phyloP scores from a whole-genome alignment of 2,113 vertebrate genomes.

The Lepus timidus region DNA sequence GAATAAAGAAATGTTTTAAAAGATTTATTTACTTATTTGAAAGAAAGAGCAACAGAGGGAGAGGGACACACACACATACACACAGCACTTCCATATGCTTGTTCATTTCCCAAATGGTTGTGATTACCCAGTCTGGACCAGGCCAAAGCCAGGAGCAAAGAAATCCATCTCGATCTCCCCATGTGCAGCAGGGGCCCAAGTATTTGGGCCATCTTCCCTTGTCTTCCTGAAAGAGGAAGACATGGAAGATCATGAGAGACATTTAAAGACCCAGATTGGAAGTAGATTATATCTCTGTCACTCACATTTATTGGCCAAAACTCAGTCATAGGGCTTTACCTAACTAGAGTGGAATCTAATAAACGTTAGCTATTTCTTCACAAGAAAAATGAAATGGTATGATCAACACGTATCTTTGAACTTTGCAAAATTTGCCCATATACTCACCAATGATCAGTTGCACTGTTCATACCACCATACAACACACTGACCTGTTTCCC shows the following conservation, averaged over 20 bases:
- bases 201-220: no score
- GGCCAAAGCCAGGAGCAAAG: no score
- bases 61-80: no score
- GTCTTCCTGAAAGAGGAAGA: background rate
- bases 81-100: no score
- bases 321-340: no score
- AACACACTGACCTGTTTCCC: background rate
- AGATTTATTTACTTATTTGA: no score
- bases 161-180: no score
- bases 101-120: no score
- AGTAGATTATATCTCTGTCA: background rate
- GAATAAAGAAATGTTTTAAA: no score
- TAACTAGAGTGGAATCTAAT: background rate
- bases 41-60: no score
- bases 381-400: background rate
- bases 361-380: background rate
- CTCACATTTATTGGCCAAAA: background rate
- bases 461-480: background rate
- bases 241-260: background rate
- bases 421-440: background rate
- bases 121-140: no score
- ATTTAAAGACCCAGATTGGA: background rate
- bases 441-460: background rate
- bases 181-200: no score
- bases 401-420: background rate